A percentile compares a stretch with the other conserved stretches of the same genome.
These are phyloP conservation scores for Cephus spinipes DNA, from an alignment of 2,888 invertebrate genomes.

Conservation along the genomic window DNA sequence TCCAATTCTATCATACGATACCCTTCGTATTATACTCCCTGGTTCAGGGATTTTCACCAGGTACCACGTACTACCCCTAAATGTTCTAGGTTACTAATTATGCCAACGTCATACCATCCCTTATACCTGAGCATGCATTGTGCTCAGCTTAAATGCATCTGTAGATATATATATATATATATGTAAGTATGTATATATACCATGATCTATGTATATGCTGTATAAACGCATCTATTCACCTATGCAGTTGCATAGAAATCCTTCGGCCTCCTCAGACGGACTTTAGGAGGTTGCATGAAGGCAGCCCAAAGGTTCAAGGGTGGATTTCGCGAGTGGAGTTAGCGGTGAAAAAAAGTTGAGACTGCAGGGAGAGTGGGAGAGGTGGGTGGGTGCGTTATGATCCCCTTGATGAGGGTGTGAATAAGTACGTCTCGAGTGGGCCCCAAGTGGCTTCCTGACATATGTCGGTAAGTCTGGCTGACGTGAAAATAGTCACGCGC, in stretches of 20 bases:
- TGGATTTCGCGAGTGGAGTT: not conserved
- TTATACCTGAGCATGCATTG: not conserved
- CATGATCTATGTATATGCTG: not conserved
- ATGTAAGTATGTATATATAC: too few relatives aligned
- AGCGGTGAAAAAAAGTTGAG: constrained; percentile 25
- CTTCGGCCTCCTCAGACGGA: constrained; percentile 32
- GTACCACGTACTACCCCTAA: not conserved
- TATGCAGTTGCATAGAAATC: constrained; percentile 3
- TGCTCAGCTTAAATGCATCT: not conserved
- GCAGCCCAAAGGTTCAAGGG: constrained; percentile 1
- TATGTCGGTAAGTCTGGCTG: not conserved
- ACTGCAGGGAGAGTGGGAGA: constrained; percentile 25
- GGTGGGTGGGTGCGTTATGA: constrained; percentile 23
- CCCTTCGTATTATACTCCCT: not conserved
- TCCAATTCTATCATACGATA: not conserved
- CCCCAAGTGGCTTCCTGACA: not conserved
- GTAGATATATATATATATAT: not conserved
- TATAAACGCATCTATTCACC: not conserved
- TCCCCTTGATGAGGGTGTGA: constrained; percentile 57
- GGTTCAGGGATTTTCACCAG: not conserved
- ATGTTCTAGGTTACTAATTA: not conserved
- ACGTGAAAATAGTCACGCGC: not conserved
- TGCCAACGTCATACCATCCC: not conserved
- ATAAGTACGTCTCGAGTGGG: constrained; percentile 58
- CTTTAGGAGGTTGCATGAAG: constrained; percentile 18